Percentiles rank a stretch among this genome's conserved stretches.
Conservation (phyloP, 2,888 invertebrate genomes). For the Salpingus planirostris region DNA sequence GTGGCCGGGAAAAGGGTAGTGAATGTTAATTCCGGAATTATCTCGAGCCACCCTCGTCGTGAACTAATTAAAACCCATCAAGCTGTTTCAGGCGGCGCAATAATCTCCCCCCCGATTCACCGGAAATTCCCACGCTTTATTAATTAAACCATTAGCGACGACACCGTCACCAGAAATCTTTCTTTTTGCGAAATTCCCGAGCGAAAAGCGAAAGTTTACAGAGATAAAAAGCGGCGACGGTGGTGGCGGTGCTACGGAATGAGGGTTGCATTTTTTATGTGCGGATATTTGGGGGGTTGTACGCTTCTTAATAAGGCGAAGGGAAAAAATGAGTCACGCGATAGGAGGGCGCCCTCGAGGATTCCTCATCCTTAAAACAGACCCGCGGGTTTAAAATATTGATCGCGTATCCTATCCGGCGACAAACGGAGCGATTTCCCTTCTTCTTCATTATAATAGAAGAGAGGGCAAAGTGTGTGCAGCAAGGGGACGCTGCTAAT, state of each 20-base stretch:
- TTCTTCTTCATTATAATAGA: too few species aligned
- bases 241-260: background rate
- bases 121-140: background rate
- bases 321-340: slow-evolving; percentile 42
- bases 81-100: too few species aligned
- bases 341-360: slow-evolving; percentile 32
- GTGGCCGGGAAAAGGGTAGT: slow-evolving; percentile 29
- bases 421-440: slow-evolving; percentile 16
- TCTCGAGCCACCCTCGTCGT: slow-evolving; percentile 1
- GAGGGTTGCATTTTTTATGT: slow-evolving; percentile 40
- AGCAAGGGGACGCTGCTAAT: slow-evolving; percentile 15
- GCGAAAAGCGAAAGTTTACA: too few species aligned
- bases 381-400: slow-evolving; percentile 39
- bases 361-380: slow-evolving; percentile 35
- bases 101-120: background rate
- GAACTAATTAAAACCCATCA: background rate
- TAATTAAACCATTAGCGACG: slow-evolving; percentile 1
- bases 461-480: too few species aligned
- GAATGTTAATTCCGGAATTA: slow-evolving; percentile 28
- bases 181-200: too few species aligned
- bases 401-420: slow-evolving; percentile 20
- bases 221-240: too few species aligned
- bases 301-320: slow-evolving; percentile 38
- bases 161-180: too few species aligned
- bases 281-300: slow-evolving; percentile 30